Evolutionary conservation across 2,888 invertebrate species (phyloP).

Genomic region (Teleiodes luculella): DNA sequence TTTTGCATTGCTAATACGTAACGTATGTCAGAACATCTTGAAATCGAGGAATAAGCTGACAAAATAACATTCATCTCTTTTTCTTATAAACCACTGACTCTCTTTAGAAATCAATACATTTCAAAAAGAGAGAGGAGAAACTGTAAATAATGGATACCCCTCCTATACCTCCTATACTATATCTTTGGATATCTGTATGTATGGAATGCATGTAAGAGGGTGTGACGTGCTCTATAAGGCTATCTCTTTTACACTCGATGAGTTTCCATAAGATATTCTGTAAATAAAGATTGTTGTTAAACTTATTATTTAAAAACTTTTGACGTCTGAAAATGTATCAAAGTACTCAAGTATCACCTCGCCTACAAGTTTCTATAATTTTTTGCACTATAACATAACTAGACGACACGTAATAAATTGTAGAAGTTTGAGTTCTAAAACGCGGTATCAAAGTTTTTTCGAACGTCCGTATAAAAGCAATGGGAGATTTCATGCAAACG

Average conservation of each 20-base stretch:
- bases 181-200: too few species aligned
- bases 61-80: conserved; percentile 1
- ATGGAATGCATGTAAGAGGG: too few species aligned
- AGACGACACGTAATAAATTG: not conserved
- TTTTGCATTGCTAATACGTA: too few species aligned
- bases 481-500: not conserved
- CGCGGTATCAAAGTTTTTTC: conserved; percentile 51
- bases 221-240: not conserved
- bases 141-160: too few species aligned
- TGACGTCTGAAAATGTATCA: too few species aligned
- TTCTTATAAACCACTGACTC: conserved; percentile 1
- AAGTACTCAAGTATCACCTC: too few species aligned
- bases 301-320: too few species aligned
- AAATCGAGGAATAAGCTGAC: too few species aligned
- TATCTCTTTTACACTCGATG: conserved; percentile 14
- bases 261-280: conserved; percentile 2
- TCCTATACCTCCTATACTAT: too few species aligned
- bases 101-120: conserved; percentile 26
- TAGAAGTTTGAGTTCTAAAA: conserved; percentile 40
- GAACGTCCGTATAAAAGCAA: conserved; percentile 28
- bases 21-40: too few species aligned
- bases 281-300: not conserved
- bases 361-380: not conserved
- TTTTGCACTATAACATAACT: too few species aligned
- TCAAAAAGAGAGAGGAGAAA: too few species aligned